phyloP scores from a whole-genome alignment of 2,797 vertebrate genomes.

The Mus spretus region DNA sequence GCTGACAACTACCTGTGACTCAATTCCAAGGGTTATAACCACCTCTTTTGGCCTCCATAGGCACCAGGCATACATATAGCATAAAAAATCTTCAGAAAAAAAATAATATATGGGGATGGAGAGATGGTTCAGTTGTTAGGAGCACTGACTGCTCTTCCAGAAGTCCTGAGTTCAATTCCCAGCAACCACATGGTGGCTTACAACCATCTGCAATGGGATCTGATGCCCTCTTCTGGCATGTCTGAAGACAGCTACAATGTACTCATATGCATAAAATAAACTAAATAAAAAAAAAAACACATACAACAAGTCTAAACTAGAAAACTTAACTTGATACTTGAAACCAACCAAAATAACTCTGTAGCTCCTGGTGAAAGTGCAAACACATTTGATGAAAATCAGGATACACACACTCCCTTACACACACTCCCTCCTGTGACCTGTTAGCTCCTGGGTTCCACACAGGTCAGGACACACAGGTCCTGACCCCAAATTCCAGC shows the following conservation, averaged over 20 bases:
- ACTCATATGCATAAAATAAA: neutral
- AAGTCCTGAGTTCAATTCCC: neutral
- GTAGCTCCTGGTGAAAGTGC: neutral
- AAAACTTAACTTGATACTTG: neutral
- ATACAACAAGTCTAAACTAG: neutral
- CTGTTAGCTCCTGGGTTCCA: neutral
- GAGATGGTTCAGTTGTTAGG: neutral
- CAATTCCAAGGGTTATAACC: neutral
- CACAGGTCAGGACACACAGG: neutral
- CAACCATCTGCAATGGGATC: neutral
- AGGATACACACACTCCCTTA: neutral
- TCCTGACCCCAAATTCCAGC: neutral
- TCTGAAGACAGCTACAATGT: neutral
- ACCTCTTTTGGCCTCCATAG: neutral
- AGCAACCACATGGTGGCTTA: neutral
- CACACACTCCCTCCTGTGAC: neutral
- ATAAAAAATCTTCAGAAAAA: neutral
- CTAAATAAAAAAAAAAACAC: neutral
- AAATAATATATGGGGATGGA: neutral
- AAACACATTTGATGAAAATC: neutral
- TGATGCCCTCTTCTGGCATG: neutral
- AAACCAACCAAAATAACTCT: too few species aligned
- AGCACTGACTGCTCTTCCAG: neutral
- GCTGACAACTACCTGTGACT: neutral
- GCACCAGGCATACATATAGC: neutral